phyloP scores from a whole-genome alignment of 2,113 vertebrate species.

The Redunca redunca region DNA sequence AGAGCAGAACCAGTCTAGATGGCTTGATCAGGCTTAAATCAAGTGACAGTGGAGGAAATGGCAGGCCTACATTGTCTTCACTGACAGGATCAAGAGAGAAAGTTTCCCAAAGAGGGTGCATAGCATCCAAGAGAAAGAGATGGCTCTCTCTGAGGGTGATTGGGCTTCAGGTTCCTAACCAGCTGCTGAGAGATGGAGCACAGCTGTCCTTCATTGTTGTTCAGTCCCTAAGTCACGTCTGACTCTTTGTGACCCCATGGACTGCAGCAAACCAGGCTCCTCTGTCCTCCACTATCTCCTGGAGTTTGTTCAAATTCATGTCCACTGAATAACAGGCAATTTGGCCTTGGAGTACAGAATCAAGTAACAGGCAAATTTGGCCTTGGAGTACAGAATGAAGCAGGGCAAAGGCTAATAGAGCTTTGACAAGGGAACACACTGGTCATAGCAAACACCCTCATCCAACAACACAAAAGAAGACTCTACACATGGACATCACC shows the following conservation, averaged over 20 bases:
- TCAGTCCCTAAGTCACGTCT: not conserved
- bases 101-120: not conserved
- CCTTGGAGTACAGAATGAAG: not conserved
- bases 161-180: not conserved
- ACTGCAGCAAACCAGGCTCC: not conserved
- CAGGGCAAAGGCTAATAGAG: not conserved
- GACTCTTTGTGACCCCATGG: not conserved
- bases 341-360: not conserved
- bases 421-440: not conserved
- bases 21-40: not conserved
- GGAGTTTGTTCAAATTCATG: not conserved
- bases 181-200: not conserved
- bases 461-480: not conserved
- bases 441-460: not conserved
- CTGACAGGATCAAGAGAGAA: not conserved
- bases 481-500: not conserved
- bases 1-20: too few relatives aligned
- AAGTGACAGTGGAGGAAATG: not conserved
- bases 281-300: not conserved
- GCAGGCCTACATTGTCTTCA: rapidly evolving
- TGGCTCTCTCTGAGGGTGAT: not conserved
- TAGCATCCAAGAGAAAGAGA: not conserved
- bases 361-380: too few relatives aligned
- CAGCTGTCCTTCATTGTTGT: not conserved
- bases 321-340: not conserved